A percentile compares a stretch with the other conserved stretches of the same genome.
Evolutionary conservation across 2,797 vertebrate genomes (phyloP).

Genomic region (Ambastaia sidthimunki): DNA sequence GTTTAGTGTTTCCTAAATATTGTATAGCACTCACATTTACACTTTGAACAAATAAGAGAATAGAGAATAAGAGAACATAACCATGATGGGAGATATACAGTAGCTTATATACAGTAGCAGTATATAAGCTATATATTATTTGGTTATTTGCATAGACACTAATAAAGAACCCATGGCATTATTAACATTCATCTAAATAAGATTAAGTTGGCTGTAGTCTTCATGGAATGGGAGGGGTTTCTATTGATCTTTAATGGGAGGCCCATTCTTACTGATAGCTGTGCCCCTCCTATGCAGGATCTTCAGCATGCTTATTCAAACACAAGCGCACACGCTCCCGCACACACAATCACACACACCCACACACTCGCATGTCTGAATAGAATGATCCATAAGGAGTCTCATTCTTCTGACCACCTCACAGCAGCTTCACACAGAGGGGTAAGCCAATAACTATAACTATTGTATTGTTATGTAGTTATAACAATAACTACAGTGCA

Average conservation of each 20-base stretch:
- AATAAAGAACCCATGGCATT: background rate
- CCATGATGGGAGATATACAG: background rate
- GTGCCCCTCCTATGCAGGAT: conserved; percentile 38
- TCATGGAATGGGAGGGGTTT: conserved; percentile 32
- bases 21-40: too few relatives aligned
- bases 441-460: conserved; percentile 50
- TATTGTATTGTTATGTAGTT: too few relatives aligned
- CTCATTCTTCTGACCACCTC: conserved; percentile 59
- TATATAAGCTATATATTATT: background rate
- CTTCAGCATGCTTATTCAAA: conserved; percentile 12
- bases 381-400: conserved; percentile 62
- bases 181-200: background rate
- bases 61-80: background rate
- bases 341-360: background rate
- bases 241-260: conserved; percentile 7
- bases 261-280: background rate
- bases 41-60: too few relatives aligned
- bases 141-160: background rate
- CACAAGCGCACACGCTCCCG: conserved; percentile 33
- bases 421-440: conserved; percentile 47
- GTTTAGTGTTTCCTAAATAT: too few relatives aligned
- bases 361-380: conserved; percentile 47
- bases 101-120: too few relatives aligned
- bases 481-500: background rate
- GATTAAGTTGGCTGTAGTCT: background rate